These are phyloP conservation scores for Spheniscus humboldti DNA, from an alignment of 2,797 vertebrate genomes.

Conservation along the genomic window DNA sequence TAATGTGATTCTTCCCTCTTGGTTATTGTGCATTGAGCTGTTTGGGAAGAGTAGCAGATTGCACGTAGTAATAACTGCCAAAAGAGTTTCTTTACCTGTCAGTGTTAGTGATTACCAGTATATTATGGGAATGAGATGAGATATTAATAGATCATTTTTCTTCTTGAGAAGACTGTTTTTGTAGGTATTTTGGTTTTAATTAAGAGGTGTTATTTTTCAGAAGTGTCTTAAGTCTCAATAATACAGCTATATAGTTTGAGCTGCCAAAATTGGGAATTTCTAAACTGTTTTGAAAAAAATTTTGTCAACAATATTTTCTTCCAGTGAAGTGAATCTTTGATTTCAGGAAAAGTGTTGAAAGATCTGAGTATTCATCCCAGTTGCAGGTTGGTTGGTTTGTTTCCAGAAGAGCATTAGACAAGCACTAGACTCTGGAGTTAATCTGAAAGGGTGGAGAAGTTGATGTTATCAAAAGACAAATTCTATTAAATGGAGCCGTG, in stretches of 20 bases:
- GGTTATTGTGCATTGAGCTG: rapidly evolving
- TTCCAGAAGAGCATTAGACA: neutral
- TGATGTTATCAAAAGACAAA: neutral
- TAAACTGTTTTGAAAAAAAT: neutral
- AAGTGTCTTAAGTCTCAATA: neutral
- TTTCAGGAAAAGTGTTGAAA: neutral
- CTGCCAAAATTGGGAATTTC: neutral
- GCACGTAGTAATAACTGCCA: neutral
- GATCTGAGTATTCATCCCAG: neutral
- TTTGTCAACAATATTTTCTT: neutral
- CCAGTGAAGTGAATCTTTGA: neutral
- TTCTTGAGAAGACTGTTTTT: neutral
- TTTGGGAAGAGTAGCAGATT: neutral
- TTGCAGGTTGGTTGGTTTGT: neutral
- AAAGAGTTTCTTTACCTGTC: neutral
- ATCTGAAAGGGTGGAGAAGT: neutral
- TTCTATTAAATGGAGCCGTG: neutral
- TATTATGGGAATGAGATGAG: neutral
- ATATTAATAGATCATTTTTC: neutral
- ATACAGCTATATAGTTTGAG: neutral
- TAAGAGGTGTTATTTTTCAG: neutral
- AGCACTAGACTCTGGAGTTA: neutral
- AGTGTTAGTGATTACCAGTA: neutral
- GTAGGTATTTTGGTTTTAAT: neutral
- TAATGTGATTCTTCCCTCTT: neutral